Percentiles rank a stretch among this genome's conserved stretches.
These are phyloP conservation scores for Sylvia borin DNA, from an alignment of 2,797 vertebrate genomes.

Conservation along the genomic window DNA sequence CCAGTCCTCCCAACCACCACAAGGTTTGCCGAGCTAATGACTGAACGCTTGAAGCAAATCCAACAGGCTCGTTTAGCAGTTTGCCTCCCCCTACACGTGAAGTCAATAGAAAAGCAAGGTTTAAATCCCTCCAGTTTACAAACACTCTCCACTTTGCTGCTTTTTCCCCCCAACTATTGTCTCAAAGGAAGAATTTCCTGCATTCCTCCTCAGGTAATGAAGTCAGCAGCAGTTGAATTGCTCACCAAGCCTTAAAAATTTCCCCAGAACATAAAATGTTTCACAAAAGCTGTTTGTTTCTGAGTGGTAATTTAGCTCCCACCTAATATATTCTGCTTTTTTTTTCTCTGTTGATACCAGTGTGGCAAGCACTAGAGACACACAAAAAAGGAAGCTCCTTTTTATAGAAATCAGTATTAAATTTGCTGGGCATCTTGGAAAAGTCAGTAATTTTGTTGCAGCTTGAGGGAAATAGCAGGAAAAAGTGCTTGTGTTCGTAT, in stretches of 20 bases:
- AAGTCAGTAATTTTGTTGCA: neutral
- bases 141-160: neutral
- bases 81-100: neutral
- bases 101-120: neutral
- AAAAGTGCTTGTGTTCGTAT: neutral
- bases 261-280: neutral
- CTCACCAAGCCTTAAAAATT: neutral
- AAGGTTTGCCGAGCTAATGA: neutral
- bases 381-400: neutral
- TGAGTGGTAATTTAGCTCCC: neutral
- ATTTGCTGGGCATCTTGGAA: neutral
- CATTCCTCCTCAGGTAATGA: neutral
- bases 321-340: neutral
- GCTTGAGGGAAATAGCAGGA: neutral
- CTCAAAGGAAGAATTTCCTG: neutral
- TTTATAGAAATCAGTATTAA: neutral
- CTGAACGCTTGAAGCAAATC: neutral
- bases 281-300: neutral
- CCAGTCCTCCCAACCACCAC: neutral
- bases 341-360: neutral
- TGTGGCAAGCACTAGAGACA: neutral
- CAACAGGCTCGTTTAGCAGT: neutral
- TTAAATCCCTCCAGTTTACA: neutral
- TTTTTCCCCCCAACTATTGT: rapidly evolving
- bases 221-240: neutral